These are phyloP conservation scores for Synergus japonicus DNA, from an alignment of 2,888 invertebrate species.

Conservation along the genomic window DNA sequence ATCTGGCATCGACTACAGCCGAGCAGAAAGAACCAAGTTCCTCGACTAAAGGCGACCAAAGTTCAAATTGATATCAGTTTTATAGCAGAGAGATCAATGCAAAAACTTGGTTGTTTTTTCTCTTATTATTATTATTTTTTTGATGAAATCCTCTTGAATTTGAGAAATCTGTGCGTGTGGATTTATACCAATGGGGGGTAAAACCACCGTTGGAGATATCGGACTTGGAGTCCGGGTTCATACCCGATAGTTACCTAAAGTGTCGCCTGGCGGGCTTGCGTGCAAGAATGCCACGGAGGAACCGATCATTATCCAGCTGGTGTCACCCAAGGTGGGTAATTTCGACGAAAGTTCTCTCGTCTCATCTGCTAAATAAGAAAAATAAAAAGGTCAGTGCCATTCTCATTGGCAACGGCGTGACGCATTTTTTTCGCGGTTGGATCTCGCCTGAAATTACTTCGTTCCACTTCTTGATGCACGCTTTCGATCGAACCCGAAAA, in stretches of 20 bases:
- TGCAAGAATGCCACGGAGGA: slow-evolving; percentile 72
- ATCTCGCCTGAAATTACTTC: slow-evolving; percentile 64
- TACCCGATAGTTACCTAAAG: slow-evolving; percentile 74
- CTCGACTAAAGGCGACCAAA: not conserved
- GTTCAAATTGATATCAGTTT: not conserved
- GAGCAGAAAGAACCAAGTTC: slow-evolving; percentile 11
- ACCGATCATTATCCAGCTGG: slow-evolving; percentile 68
- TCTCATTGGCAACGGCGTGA: slow-evolving; percentile 32
- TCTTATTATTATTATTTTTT: not conserved
- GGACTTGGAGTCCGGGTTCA: not conserved
- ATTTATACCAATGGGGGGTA: not conserved
- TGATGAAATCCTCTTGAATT: not conserved
- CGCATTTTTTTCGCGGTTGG: slow-evolving; percentile 44
- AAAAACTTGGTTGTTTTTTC: not conserved
- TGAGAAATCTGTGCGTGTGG: slow-evolving; percentile 11
- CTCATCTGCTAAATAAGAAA: slow-evolving; percentile 30
- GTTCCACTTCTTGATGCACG: slow-evolving; percentile 62
- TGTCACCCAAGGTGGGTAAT: slow-evolving; percentile 74
- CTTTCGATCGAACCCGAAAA: not conserved
- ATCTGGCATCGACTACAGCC: slow-evolving; percentile 25
- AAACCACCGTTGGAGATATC: not conserved
- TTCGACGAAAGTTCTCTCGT: slow-evolving; percentile 67
- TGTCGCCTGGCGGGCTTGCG: slow-evolving; percentile 77
- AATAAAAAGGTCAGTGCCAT: slow-evolving; percentile 38
- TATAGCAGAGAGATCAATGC: not conserved